Evolutionary conservation across 1,140 invertebrate genomes (phyloP).

Genomic region (Ceratoteleas bidentatus): DNA sequence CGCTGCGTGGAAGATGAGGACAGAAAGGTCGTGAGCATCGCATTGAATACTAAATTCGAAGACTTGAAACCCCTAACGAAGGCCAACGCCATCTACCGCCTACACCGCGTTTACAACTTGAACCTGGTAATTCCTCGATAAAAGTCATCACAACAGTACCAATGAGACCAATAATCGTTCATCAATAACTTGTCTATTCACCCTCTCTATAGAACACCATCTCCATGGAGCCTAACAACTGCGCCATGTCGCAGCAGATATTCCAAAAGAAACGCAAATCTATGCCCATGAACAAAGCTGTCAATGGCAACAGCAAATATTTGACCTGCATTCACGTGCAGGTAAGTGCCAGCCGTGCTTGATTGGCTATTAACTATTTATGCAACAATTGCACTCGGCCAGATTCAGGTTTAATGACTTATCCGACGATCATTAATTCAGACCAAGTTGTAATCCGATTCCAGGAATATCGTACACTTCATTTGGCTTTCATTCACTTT

Average conservation of each 20-base stretch:
- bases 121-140: conserved; percentile 76
- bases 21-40: conserved; percentile 76
- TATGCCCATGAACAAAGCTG: conserved; percentile 82
- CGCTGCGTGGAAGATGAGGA: conserved; percentile 77
- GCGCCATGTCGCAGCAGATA: conserved; percentile 69
- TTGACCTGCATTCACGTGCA: conserved; percentile 82
- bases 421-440: conserved; percentile 16
- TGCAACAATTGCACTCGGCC: conserved; percentile 22
- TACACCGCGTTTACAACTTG: conserved; percentile 79
- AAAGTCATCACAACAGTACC: conserved; percentile 68
- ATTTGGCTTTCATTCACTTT: no score
- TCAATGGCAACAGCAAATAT: conserved; percentile 79
- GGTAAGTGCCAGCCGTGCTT: conserved; percentile 71
- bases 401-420: conserved; percentile 30
- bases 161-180: no score
- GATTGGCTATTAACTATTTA: conserved; percentile 46
- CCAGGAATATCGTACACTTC: no score
- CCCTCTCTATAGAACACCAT: no score
- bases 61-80: conserved; percentile 79
- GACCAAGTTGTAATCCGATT: no score
- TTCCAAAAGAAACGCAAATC: conserved; percentile 51
- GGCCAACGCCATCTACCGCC: conserved; percentile 80
- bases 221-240: conserved; percentile 73
- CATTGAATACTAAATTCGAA: conserved; percentile 80
- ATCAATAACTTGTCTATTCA: no score